Base-by-base conservation (phyloP, 2,113 vertebrate genomes). In the Anarhynchus alexandrinus region DNA sequence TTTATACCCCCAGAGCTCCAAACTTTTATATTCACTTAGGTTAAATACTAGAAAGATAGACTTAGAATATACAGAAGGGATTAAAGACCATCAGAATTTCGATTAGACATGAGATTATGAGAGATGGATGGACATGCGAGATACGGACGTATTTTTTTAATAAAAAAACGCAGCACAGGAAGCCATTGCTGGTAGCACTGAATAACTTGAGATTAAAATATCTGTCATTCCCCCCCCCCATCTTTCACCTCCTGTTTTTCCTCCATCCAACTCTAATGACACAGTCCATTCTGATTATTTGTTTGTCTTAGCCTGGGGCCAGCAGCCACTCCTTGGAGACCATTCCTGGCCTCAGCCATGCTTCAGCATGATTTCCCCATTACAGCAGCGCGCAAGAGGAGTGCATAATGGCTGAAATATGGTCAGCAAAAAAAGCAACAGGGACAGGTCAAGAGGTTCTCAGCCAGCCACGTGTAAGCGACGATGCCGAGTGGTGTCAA, bases 271-370 rank as follows among this genome's bases (percentile, higher is more conserved):
- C n/a, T 82, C 86, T 51, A 91, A 91, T 11, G 93, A 88, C 94
- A 94, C 58, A 87, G 91, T n/a, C 70, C 19, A 15, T 95, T 94
- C 89, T 95, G 91, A 91, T 8, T 89, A 74, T 85, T 96, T 97
- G 92, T 95, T 96, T 97, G 89, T 91, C 78, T 97, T 95, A 95
- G 96, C 97, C 93, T 30, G 47, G 49, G 88, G 96, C 95, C 95
- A 97, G 95, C 52, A 95, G 92, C 78, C 3, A 16, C 51, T 95
- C 95, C 94, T 94, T 14, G 34, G 92, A 96, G 96, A 80, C 86
- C 12, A 0, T 6, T 95, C 70, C 91, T 95, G 95, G 96, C 95
- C 78, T 65, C 27, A 4, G 81, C 57, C 26, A 30, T 5, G 40
- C 85, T 88, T 30, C 55, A 6, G 77, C 45, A 18, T 73, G 89